phyloP scores from a whole-genome alignment of 2,888 invertebrate genomes.

The Bombylius discolor region DNA sequence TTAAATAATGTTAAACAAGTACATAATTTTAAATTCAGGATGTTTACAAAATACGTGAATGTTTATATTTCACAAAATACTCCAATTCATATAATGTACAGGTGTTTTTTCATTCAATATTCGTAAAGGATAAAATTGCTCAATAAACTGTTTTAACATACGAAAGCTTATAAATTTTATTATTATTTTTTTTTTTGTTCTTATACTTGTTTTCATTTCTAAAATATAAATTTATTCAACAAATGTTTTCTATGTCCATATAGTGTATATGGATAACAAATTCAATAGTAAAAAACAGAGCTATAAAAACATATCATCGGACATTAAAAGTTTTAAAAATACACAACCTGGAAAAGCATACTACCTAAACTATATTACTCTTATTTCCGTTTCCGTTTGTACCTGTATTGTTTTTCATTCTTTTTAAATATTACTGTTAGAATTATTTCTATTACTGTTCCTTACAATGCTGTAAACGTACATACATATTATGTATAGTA shows the following conservation, averaged over 20 bases:
- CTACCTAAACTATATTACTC: constrained; percentile 17
- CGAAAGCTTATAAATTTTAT: too few relatives aligned
- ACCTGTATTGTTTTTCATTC: not conserved
- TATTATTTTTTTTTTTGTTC: too few relatives aligned
- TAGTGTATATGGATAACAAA: constrained; percentile 71
- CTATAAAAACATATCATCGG: constrained; percentile 61
- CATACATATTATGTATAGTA: too few relatives aligned
- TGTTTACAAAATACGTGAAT: too few relatives aligned
- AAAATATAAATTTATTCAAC: constrained; percentile 49
- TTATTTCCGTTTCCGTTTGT: not conserved
- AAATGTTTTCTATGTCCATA: constrained; percentile 58
- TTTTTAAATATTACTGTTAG: not conserved
- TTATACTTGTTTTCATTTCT: too few relatives aligned
- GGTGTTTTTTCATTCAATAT: too few relatives aligned
- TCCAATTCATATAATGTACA: too few relatives aligned
- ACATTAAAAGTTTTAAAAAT: constrained; percentile 60
- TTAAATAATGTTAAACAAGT: too few relatives aligned
- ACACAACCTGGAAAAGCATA: constrained; percentile 33
- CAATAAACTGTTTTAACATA: too few relatives aligned
- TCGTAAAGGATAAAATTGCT: too few relatives aligned
- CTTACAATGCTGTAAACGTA: constrained; percentile 1
- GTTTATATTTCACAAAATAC: too few relatives aligned
- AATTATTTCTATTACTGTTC: constrained; percentile 3
- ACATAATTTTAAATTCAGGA: too few relatives aligned
- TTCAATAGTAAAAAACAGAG: constrained; percentile 55